Conservation (phyloP, 2,888 invertebrate species). For the Calameuta pallipes region DNA sequence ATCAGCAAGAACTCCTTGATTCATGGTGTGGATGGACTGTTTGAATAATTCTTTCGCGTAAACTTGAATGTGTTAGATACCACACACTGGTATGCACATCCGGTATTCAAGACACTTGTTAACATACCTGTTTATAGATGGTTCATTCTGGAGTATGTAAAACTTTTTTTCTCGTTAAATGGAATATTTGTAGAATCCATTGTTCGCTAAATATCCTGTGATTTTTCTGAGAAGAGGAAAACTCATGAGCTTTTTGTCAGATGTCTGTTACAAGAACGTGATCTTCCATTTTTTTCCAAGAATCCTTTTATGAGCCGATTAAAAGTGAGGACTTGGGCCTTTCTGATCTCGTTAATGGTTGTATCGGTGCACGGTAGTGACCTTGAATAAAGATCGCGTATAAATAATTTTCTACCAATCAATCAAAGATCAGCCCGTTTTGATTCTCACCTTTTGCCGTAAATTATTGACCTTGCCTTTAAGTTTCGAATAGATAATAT, state of each 20-base stretch:
- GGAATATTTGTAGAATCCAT: not conserved
- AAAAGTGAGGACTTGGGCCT: not conserved
- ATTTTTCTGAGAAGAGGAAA: not conserved
- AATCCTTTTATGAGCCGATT: not conserved
- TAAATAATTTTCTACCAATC: not conserved
- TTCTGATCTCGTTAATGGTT: not conserved
- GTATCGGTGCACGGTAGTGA: not conserved
- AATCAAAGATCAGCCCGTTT: not conserved
- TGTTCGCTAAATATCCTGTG: not conserved
- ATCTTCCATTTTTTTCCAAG: not conserved
- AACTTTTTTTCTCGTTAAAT: not conserved
- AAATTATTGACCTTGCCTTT: not conserved
- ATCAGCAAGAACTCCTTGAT: not conserved
- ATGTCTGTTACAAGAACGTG: no score
- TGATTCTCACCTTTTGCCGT: not conserved
- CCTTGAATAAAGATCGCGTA: not conserved
- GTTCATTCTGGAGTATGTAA: not conserved
- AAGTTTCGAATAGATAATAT: not conserved
- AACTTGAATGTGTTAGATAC: not conserved
- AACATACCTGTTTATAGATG: not conserved
- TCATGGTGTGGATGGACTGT: not conserved
- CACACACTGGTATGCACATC: not conserved
- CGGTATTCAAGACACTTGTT: not conserved
- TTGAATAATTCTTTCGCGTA: not conserved
- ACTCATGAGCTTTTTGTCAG: not conserved